These are phyloP conservation scores for Yoshiicerus persimilis DNA, from an alignment of 1,140 invertebrate genomes.

Conservation along the genomic window DNA sequence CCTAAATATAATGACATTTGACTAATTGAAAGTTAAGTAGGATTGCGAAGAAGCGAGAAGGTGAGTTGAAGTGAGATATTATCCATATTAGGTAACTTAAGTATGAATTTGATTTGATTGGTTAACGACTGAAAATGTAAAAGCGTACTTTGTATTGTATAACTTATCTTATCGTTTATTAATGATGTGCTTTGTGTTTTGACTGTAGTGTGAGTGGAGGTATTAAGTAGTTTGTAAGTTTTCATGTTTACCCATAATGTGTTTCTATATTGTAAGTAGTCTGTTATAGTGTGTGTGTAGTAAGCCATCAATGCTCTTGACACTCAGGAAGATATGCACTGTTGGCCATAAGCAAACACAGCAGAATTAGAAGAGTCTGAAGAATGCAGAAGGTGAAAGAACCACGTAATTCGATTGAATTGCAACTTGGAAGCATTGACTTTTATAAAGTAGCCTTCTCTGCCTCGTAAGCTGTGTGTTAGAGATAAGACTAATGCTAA, in stretches of 20 bases:
- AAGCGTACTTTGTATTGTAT: background rate
- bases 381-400: background rate
- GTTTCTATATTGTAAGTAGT: too few species aligned
- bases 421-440: too few species aligned
- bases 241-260: background rate
- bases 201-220: background rate
- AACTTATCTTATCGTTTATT: background rate
- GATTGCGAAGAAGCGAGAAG: background rate
- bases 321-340: background rate
- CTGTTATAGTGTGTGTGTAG: too few species aligned
- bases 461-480: too few species aligned
- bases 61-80: background rate
- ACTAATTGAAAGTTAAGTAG: background rate
- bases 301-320: background rate
- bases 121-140: background rate
- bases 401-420: background rate
- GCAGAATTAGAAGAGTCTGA: background rate
- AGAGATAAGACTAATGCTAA: too few species aligned
- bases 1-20: too few species aligned
- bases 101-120: background rate
- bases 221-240: background rate
- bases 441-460: too few species aligned
- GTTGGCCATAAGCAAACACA: background rate
- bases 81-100: background rate
- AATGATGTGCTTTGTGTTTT: background rate